Evolutionary conservation across 37 sponge, comb jelly and placozoan species (phyloP), one percentile per base, ranked within the genome.

Genomic region (Petrosia ficiformis): DNA sequence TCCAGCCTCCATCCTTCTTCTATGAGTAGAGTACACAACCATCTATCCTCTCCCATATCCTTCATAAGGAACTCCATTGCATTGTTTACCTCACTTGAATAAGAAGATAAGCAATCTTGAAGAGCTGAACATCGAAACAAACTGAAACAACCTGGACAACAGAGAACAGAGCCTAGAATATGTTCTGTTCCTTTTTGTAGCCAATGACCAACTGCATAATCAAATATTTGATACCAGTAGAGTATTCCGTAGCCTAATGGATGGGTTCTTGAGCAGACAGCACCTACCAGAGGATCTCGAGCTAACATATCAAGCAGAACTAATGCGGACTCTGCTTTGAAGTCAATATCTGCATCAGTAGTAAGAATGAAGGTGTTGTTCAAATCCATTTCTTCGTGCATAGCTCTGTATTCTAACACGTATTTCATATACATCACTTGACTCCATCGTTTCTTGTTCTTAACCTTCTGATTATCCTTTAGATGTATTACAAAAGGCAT

Each of bases 341-440:
- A 95, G 28, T 86, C 86, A 59, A 95, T 88, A 43, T 95, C 95
- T 33, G 95, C 95, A 66, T 95, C 95, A 39, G 95, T 95, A 43
- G 95, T 95, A 43, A 95, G 83, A 29, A 95, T 95, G 76, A 84
- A 95, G 24, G 95, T 91, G 86, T 83, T 79, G 31, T 91, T 74
- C 0, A 43, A 54, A 30, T 77, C 67, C 3, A 80, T 65, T 2
- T 40, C 26, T 33, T 79, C 63, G 29, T 60, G 43, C 31, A 69
- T 34, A 25, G 71, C 71, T 19, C 92, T 68, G 59, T 84, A 72
- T 58, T 90, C 75, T 54, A 91, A 48, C 42, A 90, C 71, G 77
- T 91, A 95, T 68, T 81, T 89, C 95, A 95, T 95, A 78, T 95
- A 95, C 95, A 95, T 95, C 35, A 95, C 95, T 65, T 95, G 95